phyloP scores from a whole-genome alignment of 2,797 vertebrate species.

The Rhodeus uyekii region DNA sequence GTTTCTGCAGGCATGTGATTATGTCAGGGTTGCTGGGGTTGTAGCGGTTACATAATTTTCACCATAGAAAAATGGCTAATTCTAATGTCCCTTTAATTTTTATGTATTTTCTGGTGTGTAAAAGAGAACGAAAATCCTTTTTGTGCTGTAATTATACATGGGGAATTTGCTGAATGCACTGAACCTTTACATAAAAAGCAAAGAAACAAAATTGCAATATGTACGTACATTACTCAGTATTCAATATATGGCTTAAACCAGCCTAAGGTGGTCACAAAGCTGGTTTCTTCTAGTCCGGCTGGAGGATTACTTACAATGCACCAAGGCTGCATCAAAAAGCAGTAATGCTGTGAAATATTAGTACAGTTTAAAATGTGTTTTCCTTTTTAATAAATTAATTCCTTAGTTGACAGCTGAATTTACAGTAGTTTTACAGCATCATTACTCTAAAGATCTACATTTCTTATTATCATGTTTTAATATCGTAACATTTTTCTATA shows the following conservation, averaged over 20 bases:
- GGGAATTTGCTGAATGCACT: not conserved
- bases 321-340: not conserved
- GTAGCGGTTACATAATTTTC: slow-evolving; percentile 50
- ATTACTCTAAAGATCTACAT: too few relatives aligned
- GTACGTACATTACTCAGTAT: not conserved
- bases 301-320: not conserved
- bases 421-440: too few relatives aligned
- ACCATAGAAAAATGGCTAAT: not conserved
- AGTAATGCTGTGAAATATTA: not conserved
- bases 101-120: not conserved
- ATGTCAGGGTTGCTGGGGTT: slow-evolving; percentile 58
- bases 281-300: not conserved
- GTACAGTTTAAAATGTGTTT: not conserved
- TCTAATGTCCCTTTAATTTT: not conserved
- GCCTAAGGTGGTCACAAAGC: not conserved
- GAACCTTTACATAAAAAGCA: not conserved
- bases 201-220: not conserved
- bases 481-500: not conserved
- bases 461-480: too few relatives aligned
- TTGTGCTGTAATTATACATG: not conserved
- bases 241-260: not conserved
- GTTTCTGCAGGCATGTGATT: slow-evolving; percentile 63
- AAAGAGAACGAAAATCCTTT: not conserved
- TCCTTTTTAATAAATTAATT: not conserved
- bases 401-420: not conserved